phyloP scores from a whole-genome alignment of 2,888 invertebrate genomes.

The Lepidocyrtinus sp. region DNA sequence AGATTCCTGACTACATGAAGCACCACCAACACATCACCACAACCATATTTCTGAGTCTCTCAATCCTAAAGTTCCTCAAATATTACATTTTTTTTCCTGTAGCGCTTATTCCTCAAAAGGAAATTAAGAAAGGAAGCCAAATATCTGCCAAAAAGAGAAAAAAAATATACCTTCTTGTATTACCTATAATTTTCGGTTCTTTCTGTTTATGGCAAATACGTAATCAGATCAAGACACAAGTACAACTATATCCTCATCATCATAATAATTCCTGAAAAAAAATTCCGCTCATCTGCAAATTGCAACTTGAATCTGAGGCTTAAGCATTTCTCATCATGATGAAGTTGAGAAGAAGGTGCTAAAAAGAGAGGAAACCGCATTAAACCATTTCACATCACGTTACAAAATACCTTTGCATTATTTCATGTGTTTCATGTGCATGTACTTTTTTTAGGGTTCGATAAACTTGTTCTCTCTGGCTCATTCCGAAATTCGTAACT shows the following conservation, averaged over 20 bases:
- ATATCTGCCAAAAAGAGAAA: conserved; percentile 22
- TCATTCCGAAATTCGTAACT: too few relatives aligned
- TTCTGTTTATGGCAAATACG: not conserved
- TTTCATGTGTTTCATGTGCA: too few relatives aligned
- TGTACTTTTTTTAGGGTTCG: conserved; percentile 17
- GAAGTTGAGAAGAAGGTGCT: not conserved
- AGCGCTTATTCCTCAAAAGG: conserved; percentile 17
- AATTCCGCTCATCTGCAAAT: not conserved
- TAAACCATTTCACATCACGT: not conserved
- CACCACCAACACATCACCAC: conserved; percentile 19
- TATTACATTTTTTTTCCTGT: not conserved
- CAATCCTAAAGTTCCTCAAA: not conserved
- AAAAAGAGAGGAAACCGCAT: not conserved
- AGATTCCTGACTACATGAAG: conserved; percentile 38
- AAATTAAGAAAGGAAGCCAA: conserved; percentile 23
- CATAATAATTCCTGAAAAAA: not conserved
- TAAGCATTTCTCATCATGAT: not conserved
- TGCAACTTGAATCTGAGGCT: not conserved
- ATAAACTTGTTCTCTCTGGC: conserved; percentile 23
- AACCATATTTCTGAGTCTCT: conserved; percentile 11
- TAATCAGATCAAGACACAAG: not conserved
- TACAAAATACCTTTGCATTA: not conserved
- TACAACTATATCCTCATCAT: not conserved
- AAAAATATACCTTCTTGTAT: too few relatives aligned
- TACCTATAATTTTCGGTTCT: not conserved